A percentile compares a stretch with the other conserved stretches of the same genome.
Evolutionary conservation across 2,888 invertebrate species (phyloP).

Genomic region (Neoaliturus tenellus): DNA sequence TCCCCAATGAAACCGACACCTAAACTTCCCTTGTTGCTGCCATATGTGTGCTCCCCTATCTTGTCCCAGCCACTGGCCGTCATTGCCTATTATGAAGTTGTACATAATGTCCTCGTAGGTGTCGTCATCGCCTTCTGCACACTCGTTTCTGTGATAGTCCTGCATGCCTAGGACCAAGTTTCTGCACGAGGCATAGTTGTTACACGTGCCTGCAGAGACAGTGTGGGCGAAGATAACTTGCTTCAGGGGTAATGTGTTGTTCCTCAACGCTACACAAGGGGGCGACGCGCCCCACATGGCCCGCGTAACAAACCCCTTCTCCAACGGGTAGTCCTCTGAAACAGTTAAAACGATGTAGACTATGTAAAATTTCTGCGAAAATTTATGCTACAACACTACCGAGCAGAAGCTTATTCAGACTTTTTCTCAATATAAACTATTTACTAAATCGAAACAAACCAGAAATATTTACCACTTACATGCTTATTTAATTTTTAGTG

Average conservation of each 20-base stretch:
- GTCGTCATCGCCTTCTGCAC: background rate
- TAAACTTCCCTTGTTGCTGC: constrained; percentile 54
- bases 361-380: too few species aligned
- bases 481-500: too few species aligned
- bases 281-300: constrained; percentile 18
- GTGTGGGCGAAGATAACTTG: constrained; percentile 40
- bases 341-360: too few species aligned
- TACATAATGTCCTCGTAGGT: constrained; percentile 58
- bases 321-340: constrained; percentile 32
- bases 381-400: too few species aligned
- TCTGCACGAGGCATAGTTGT: background rate
- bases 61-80: constrained; percentile 74
- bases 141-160: background rate
- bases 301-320: background rate
- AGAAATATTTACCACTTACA: too few species aligned
- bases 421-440: too few species aligned
- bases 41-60: constrained; percentile 81
- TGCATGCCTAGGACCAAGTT: background rate
- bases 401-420: too few species aligned
- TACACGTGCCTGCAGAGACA: background rate
- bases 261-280: background rate
- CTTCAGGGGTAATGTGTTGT: constrained; percentile 10
- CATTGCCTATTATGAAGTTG: constrained; percentile 63
- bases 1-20: constrained; percentile 60
- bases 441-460: too few species aligned